Conservation (phyloP, 1,140 invertebrate species). For the Apolygus lucorum region DNA sequence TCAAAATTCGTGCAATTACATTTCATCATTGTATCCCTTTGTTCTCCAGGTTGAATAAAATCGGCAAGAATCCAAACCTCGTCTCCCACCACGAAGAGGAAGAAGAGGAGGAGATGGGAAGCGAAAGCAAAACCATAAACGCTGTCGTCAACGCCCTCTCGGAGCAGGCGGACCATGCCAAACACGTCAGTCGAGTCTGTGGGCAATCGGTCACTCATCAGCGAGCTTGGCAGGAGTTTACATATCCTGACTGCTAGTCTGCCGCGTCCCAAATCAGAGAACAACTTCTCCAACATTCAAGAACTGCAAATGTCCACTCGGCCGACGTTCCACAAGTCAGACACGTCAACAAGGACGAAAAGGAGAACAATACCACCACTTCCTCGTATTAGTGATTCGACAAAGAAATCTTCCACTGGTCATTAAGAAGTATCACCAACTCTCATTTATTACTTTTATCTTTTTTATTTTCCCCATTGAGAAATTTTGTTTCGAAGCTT, state of each 20-base stretch:
- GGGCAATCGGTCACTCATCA: constrained; percentile 38
- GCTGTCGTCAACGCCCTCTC: constrained; percentile 83
- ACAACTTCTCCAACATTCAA: constrained; percentile 60
- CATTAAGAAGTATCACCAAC: no score
- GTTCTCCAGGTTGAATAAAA: constrained; percentile 79
- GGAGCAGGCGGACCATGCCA: constrained; percentile 74
- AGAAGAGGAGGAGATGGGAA: constrained; percentile 54
- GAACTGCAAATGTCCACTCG: constrained; percentile 47
- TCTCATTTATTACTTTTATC: no score
- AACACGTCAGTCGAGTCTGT: constrained; percentile 65
- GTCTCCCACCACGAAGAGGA: constrained; percentile 80
- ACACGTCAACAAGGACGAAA: constrained; percentile 53
- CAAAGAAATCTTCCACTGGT: no score
- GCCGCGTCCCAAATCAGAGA: constrained; percentile 72
- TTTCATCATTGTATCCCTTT: no score
- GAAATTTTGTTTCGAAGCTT: no score
- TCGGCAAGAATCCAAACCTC: constrained; percentile 95
- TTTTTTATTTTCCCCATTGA: no score
- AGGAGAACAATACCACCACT: constrained; percentile 35
- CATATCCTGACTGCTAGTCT: constrained; percentile 41
- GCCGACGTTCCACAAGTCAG: constrained; percentile 67
- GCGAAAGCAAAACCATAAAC: constrained; percentile 82
- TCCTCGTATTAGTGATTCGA: not conserved
- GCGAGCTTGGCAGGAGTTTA: constrained; percentile 50
- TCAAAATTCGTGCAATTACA: no score